A percentile compares a stretch with the other conserved stretches of the same genome.
Conservation (phyloP, 2,113 vertebrate species). For the Mobula hypostoma region DNA sequence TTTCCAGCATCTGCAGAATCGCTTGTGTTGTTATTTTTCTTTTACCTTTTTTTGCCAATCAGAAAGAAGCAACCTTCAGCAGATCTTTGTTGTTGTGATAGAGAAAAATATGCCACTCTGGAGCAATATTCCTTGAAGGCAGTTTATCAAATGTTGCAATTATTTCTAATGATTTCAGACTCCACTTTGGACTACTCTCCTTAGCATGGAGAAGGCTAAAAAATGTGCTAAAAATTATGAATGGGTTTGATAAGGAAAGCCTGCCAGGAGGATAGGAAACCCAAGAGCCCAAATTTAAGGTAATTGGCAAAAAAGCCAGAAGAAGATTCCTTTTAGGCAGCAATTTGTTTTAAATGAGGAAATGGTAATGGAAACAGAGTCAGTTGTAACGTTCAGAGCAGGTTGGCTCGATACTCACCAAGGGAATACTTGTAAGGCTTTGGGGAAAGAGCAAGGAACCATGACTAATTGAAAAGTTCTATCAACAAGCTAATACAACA, state of each 20-base stretch:
- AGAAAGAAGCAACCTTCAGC: not conserved
- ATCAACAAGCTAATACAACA: not conserved
- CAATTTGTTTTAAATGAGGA: not conserved
- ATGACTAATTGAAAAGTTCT: not conserved
- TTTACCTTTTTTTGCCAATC: not conserved
- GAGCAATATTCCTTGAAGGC: not conserved
- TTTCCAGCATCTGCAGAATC: no score
- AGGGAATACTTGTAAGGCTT: not conserved
- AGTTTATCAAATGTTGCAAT: not conserved
- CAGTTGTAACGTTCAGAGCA: not conserved
- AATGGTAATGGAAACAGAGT: not conserved
- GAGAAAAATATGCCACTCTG: not conserved
- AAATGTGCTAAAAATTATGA: not conserved
- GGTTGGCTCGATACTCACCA: not conserved
- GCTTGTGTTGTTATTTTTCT: not conserved
- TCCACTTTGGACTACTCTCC: not conserved
- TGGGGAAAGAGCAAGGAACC: not conserved
- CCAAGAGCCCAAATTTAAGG: not conserved
- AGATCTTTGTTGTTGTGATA: not conserved
- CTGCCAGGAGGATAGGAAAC: not conserved
- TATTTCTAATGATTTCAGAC: not conserved
- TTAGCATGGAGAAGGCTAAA: not conserved
- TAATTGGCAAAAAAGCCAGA: not conserved
- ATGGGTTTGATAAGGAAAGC: not conserved
- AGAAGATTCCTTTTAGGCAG: not conserved